Percentiles rank a stretch among this genome's conserved stretches.
phyloP scores from a whole-genome alignment of 2,113 vertebrate genomes.

The Mustela lutreola region DNA sequence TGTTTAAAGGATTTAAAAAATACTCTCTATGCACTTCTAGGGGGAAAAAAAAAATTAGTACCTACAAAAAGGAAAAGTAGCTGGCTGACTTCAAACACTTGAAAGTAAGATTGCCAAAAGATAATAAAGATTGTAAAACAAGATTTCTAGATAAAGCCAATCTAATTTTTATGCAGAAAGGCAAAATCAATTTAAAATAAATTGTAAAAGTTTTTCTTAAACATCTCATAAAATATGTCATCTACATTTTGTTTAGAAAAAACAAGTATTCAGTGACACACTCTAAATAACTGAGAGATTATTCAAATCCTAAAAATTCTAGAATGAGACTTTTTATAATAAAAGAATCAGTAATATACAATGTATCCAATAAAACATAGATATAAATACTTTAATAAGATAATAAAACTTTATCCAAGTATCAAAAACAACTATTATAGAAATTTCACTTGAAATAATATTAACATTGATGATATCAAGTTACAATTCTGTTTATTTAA shows the following conservation, averaged over 20 bases:
- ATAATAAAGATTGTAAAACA: not conserved
- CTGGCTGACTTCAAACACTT: not conserved
- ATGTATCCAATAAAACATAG: not conserved
- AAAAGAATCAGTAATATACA: not conserved
- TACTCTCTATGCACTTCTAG: not conserved
- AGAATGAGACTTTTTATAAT: not conserved
- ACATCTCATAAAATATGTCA: not conserved
- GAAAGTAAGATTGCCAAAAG: not conserved
- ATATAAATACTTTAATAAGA: not conserved
- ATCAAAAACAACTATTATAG: not conserved
- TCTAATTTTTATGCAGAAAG: not conserved
- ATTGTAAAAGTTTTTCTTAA: not conserved
- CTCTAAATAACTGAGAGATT: not conserved
- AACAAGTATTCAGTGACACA: not conserved
- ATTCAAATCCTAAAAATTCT: not conserved
- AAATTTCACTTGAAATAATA: not conserved
- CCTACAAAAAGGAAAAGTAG: not conserved
- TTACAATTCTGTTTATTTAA: constrained; percentile 2
- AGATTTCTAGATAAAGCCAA: not conserved
- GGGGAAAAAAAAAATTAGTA: not conserved
- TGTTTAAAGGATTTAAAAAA: not conserved
- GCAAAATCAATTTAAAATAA: not conserved
- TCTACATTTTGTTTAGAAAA: not conserved
- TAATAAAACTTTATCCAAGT: constrained; percentile 24
- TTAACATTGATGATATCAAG: not conserved